phyloP scores from a whole-genome alignment of 2,888 invertebrate species.

The Bursaphelenchus okinawaensis region DNA sequence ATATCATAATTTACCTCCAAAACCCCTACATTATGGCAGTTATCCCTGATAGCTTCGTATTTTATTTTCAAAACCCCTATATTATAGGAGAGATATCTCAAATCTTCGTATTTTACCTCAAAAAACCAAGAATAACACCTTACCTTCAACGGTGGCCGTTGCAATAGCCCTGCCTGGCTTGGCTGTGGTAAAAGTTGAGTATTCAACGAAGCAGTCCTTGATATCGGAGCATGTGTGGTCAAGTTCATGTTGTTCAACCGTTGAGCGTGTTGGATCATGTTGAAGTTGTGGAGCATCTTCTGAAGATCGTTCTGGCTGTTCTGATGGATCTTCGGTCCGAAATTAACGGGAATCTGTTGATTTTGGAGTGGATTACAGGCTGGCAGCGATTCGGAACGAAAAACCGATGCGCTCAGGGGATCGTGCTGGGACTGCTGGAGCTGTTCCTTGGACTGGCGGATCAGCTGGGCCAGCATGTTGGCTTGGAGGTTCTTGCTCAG shows the following conservation, averaged over 20 bases:
- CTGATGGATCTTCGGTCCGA: neutral
- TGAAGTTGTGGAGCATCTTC: slow-evolving; percentile 17
- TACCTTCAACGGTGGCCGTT: slow-evolving; percentile 14
- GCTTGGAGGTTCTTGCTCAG: neutral
- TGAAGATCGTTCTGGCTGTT: neutral
- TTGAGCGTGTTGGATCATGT: slow-evolving; percentile 19
- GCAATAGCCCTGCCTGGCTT: neutral
- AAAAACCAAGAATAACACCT: neutral
- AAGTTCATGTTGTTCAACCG: slow-evolving; percentile 16
- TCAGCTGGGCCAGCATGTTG: neutral
- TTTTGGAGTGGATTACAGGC: slow-evolving; percentile 7
- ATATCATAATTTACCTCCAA: too few species aligned
- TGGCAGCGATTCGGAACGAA: slow-evolving; percentile 32
- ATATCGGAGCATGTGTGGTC: slow-evolving; percentile 15
- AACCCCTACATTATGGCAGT: too few species aligned
- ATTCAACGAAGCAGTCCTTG: slow-evolving; percentile 25
- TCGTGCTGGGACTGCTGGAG: neutral
- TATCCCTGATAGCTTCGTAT: too few species aligned
- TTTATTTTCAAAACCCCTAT: too few species aligned
- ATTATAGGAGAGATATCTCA: too few species aligned
- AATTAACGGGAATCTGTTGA: neutral
- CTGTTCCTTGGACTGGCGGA: neutral
- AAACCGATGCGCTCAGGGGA: slow-evolving; percentile 22
- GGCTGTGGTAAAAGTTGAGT: slow-evolving; percentile 1
- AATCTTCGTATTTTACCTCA: neutral